Base-by-base conservation (phyloP, 2,797 vertebrate genomes). In the Percopsis omiscomaycus region DNA sequence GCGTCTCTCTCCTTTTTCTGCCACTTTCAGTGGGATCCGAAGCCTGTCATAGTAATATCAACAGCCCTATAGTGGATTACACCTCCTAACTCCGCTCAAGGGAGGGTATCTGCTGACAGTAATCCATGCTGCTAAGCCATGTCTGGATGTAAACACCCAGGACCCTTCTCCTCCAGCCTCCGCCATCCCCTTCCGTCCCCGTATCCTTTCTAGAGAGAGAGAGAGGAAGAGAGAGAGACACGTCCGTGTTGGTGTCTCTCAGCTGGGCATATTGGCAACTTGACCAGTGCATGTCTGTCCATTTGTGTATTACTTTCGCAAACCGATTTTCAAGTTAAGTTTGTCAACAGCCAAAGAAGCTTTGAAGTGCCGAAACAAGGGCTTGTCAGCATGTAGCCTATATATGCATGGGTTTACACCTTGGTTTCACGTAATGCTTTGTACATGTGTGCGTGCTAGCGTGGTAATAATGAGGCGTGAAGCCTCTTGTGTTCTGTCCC, bases 121-220 rank as follows among this genome's bases (percentile, higher is more conserved):
- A 89, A 91, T 90, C 89, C 88, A 86, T 65, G 81, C 79, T 73
- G 85, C 84, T 90, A 90, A 91, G 89, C 88, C 88, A 85, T 50
- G 71, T 86, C 85, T 89, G 84, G 85, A 88, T 88, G 88, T 83
- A 85, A 86, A 84, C 83, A 88, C 79, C 71, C 73, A 88, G 83
- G 84, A 85, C 81, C 75, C 66, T 63, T 77, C 59, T 71, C 75
- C 76, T 78, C 72, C 80, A 64, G 61, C 62, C 51, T 50, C 46
- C 49, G 61, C 86, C 84, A 89, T 88, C 80, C 86, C 84, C 63
- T 79, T 80, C 22, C 22, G 22, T 22, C 22, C 22, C 22, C 22
- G 22, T 22, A 22, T 14, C n/a, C 16, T 11, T 61, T 64, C 22
- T 22, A 74, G 76, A 48, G 2, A 8, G 4, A 4, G 4, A 5